Conservation (phyloP, 2,113 vertebrate species). For the Onychostoma macrolepis region DNA sequence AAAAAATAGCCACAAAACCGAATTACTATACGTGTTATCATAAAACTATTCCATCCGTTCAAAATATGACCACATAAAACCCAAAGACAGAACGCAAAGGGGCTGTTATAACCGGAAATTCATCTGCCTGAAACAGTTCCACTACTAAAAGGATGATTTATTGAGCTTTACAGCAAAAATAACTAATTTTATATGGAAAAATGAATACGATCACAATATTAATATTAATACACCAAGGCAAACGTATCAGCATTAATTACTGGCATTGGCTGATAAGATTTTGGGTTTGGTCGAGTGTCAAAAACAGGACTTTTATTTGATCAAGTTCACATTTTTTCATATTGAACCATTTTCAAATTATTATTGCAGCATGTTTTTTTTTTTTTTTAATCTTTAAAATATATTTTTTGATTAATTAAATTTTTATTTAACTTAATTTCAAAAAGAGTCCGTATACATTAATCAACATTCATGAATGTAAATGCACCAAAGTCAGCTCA, state of each 20-base stretch:
- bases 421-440: too few relatives aligned
- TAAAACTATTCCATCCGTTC: not conserved
- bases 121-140: not conserved
- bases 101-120: not conserved
- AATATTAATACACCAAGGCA: not conserved
- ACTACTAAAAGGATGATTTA: not conserved
- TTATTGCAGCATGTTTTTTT: not conserved
- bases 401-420: too few relatives aligned
- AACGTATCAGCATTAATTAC: not conserved
- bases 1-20: not conserved
- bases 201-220: too few relatives aligned
- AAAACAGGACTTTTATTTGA: not conserved
- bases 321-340: not conserved
- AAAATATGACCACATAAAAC: not conserved
- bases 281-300: not conserved
- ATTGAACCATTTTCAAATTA: not conserved
- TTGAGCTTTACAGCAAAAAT: not conserved
- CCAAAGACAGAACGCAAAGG: not conserved
- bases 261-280: not conserved
- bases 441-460: too few relatives aligned
- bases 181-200: not conserved
- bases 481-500: not conserved
- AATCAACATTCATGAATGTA: not conserved
- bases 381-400: too few relatives aligned
- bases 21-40: not conserved